Base-by-base conservation (phyloP, 1,140 invertebrate species). In the Bombus consobrinus region DNA sequence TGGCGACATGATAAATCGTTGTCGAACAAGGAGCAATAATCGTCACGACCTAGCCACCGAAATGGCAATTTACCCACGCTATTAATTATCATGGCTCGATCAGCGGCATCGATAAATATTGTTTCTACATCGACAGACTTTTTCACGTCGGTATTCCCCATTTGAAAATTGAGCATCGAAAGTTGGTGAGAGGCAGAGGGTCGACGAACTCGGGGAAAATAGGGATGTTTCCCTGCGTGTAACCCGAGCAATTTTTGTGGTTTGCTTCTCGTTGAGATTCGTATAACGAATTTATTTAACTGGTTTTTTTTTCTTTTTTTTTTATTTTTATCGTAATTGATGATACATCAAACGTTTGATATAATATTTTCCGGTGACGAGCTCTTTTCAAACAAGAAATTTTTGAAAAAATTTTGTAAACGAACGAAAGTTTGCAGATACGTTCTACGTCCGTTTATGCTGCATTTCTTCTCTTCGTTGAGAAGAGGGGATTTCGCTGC, bases 1-100 rank as follows among this genome's bases (percentile, higher is more conserved):
- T 10, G 15, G 47, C 25, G 32, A 34, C n/a, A 71, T 84, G 82
- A 84, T 84, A 79, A 84, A 84, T 84, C 77, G 76, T 43, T 71
- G 82, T 79, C 82, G 82, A 84, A 84, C 74, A 79, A 84, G 82
- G 53, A 79, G 77, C 69, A 85, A 85, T 85, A 85, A 85, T 85
- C 76, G 76, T 32, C 39, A 5, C 28, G 18, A 34, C 25, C 10
- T 57, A 37, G 76, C 76, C 83, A 73, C 57, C 76, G 83, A 72
- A 80, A 85, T 64, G 68, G 83, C 83, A 85, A 85, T 85, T 73
- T 80, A 85, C 76, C 83, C 41, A 3, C 5, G 77, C 83, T 85
- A 85, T 85, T 85, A 85, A 85, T 85, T 85, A 85, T 62, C 83
- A 53, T 28, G 59, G 13, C 37, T 37, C 22, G 47, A 9, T 10